Percentiles rank a stretch among this genome's conserved stretches.
phyloP scores from a whole-genome alignment of 2,888 invertebrate species.

The Dynastes grantii region DNA sequence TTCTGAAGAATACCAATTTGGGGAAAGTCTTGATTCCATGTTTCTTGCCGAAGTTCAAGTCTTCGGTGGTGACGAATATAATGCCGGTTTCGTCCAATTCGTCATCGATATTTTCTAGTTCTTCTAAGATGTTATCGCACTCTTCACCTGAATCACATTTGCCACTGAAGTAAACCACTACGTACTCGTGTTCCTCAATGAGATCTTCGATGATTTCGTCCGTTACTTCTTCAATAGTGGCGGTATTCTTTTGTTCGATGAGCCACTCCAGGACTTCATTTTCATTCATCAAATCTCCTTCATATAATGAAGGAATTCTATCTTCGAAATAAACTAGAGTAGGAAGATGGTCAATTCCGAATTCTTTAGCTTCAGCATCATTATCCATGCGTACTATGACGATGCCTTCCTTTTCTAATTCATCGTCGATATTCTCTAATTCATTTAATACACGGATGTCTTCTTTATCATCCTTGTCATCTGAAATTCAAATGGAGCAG shows the following conservation, averaged over 20 bases:
- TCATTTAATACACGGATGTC: conserved; percentile 90
- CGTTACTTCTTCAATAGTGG: conserved; percentile 95
- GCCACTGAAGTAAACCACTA: conserved; percentile 94
- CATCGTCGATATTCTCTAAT: conserved; percentile 93
- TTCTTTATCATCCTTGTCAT: conserved; percentile 92
- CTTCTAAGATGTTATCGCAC: conserved; percentile 88
- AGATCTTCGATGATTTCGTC: conserved; percentile 90
- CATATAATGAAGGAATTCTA: conserved; percentile 92
- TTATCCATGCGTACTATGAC: conserved; percentile 93
- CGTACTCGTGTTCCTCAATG: conserved; percentile 93
- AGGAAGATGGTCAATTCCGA: conserved; percentile 90
- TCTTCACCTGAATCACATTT: conserved; percentile 90
- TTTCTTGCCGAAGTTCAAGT: conserved; percentile 85
- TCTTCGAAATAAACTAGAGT: conserved; percentile 92
- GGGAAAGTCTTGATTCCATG: conserved; percentile 90
- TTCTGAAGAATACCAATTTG: conserved; percentile 90
- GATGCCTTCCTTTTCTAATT: conserved; percentile 90
- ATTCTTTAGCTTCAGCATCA: conserved; percentile 91
- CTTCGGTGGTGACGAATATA: conserved; percentile 94
- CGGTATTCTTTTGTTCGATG: conserved; percentile 88
- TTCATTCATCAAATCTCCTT: conserved; percentile 93
- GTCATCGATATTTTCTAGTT: conserved; percentile 93
- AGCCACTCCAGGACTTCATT: conserved; percentile 93
- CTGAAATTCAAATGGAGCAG: conserved; percentile 68
- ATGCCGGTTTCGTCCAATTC: conserved; percentile 94